Evolutionary conservation across 2,888 invertebrate species (phyloP).

Genomic region (Deroplatys truncata): DNA sequence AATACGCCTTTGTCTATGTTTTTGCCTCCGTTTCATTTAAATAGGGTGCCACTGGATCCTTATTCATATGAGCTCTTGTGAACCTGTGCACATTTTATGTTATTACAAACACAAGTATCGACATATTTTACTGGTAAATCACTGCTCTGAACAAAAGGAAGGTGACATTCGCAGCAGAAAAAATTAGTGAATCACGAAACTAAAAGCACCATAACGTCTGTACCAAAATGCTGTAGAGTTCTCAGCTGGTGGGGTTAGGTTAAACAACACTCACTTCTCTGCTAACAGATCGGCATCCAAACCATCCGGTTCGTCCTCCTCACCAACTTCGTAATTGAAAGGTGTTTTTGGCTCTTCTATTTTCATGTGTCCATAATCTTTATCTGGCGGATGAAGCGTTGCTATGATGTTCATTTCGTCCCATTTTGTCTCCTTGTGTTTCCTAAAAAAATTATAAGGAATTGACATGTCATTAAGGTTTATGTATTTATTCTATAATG

Average conservation of each 20-base stretch:
- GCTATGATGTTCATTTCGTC: conserved; percentile 99
- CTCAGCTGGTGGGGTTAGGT: neutral
- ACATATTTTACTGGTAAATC: too few species aligned
- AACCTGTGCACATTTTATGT: too few species aligned
- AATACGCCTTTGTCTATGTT: too few species aligned
- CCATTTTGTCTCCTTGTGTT: conserved; percentile 69
- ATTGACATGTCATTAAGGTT: neutral
- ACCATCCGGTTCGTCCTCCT: conserved; percentile 53
- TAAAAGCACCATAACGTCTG: too few species aligned
- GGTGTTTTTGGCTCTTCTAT: conserved; percentile 98
- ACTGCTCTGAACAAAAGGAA: too few species aligned
- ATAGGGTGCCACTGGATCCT: too few species aligned
- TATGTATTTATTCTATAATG: neutral
- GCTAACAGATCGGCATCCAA: conserved; percentile 67
- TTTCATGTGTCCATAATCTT: conserved; percentile 99
- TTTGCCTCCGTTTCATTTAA: too few species aligned
- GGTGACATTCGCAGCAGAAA: too few species aligned
- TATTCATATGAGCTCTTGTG: too few species aligned
- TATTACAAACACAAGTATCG: too few species aligned
- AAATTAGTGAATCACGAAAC: too few species aligned
- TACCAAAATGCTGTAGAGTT: too few species aligned
- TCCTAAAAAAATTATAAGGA: conserved; percentile 22
- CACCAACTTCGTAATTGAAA: conserved; percentile 63
- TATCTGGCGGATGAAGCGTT: conserved; percentile 94
- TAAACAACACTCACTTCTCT: conserved; percentile 57